Evolutionary conservation across 2,113 vertebrate genomes (phyloP).

Genomic region (Rhabdornis inornatus): DNA sequence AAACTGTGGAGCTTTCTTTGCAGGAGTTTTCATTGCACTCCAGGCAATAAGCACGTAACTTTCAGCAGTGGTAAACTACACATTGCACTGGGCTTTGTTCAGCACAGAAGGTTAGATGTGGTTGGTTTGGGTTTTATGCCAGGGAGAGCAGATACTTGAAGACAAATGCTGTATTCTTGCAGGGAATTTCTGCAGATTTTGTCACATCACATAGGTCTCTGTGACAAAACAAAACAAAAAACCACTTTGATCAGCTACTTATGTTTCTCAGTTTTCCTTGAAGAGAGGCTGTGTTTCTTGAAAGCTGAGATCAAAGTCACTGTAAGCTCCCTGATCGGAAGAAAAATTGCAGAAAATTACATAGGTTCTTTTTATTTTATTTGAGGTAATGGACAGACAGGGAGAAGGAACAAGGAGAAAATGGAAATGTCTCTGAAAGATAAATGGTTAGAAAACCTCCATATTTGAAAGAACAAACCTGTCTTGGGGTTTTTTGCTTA

Average conservation of each 20-base stretch:
- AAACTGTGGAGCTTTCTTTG: background rate
- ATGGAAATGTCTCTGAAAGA: slow-evolving; percentile 46
- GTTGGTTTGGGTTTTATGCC: slow-evolving; percentile 51
- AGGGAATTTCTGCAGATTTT: slow-evolving; percentile 58
- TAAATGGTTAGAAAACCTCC: slow-evolving; percentile 36
- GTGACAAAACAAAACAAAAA: slow-evolving; percentile 69
- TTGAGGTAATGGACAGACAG: slow-evolving; percentile 52
- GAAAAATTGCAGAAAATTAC: slow-evolving; percentile 79
- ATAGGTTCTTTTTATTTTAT: slow-evolving; percentile 70
- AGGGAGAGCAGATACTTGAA: slow-evolving; percentile 64
- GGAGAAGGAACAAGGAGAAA: slow-evolving; percentile 47
- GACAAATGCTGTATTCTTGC: slow-evolving; percentile 62
- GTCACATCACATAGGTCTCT: slow-evolving; percentile 29
- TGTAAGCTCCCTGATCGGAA: slow-evolving; percentile 62
- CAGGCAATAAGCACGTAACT: slow-evolving; percentile 61
- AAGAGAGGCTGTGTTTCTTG: slow-evolving; percentile 67
- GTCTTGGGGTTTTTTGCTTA: background rate
- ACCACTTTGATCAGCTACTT: slow-evolving; percentile 87
- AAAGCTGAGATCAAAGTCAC: slow-evolving; percentile 87
- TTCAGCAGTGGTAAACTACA: slow-evolving; percentile 71
- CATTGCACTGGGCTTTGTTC: slow-evolving; percentile 71
- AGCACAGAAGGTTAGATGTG: slow-evolving; percentile 65
- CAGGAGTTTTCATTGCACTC: background rate
- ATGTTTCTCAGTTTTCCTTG: slow-evolving; percentile 67
- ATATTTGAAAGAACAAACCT: slow-evolving; percentile 21